Evolutionary conservation across 2,113 vertebrate genomes (phyloP), one percentile per base, ranked within the genome.

Genomic region (Cheirogaleus medius): DNA sequence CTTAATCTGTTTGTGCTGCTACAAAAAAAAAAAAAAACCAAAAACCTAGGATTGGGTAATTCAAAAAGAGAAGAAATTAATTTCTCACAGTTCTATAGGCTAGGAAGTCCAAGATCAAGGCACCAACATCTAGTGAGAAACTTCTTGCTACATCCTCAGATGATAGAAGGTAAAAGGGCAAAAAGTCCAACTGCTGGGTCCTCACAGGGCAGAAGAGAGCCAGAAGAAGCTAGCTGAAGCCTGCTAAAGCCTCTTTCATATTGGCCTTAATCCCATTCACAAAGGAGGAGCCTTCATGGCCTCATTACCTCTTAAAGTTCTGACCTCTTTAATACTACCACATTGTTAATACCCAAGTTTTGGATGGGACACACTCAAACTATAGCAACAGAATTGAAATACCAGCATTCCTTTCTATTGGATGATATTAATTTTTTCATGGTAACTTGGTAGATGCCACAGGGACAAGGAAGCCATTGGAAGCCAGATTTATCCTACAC

Each of bases 361-460:
- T 54, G 49, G 10, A 13, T 20, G 20, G 6, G 27, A 23, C 6
- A 23, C 32, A 14, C 54, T 78, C 76, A 78, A 10, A 54, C 34
- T 34, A 54, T 23, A 78, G 32, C 34, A 23, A 23, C 11, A 54
- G n/a, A 2, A 10, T 69, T 85, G 73, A 3, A 23, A 42, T 44
- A 15, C 3, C 2, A 52, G 3, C 2, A 6, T 25, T n/a, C 17
- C 47, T 66, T 37, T 6, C 34, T 34, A 7, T 5, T 21, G 17
- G 32, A 9, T 44, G 3, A 13, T 23, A 56, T 1, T 56, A 56
- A 56, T 56, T 4, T 54, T 52, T 84, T 68, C 12, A 49, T 42
- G 11, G 8, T 87, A 8, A 1, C 13, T 64, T 23, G 9, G 1
- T 73, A 73, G 5, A 54, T 54, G 34, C 32, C 42, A 27, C 1